Percentiles rank a stretch among this genome's conserved stretches.
These are phyloP conservation scores for Pontoporia blainvillei DNA, from an alignment of 2,113 vertebrate species.

Conservation along the genomic window DNA sequence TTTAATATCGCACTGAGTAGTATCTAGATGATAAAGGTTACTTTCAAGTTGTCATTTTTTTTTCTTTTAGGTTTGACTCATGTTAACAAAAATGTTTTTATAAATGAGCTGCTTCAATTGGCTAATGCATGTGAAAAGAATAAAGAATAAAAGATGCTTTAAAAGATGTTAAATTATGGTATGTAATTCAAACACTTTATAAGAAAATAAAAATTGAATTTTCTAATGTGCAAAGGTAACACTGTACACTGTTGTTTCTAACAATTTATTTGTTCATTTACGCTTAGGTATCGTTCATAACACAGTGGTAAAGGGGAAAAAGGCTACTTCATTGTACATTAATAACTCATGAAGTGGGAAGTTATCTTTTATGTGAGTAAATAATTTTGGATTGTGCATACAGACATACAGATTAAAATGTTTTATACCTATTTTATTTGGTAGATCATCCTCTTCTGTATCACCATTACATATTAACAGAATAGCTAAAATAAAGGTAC, in stretches of 20 bases:
- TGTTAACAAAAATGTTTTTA: not conserved
- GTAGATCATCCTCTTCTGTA: not conserved
- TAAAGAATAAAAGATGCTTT: constrained; percentile 11
- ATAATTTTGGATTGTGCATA: not conserved
- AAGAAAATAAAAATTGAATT: constrained; percentile 1
- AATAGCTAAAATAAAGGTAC: not conserved
- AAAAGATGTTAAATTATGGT: constrained; percentile 18
- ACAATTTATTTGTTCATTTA: not conserved
- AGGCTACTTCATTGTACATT: not conserved
- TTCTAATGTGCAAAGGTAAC: not conserved
- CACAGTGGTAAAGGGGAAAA: not conserved
- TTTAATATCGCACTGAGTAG: not conserved
- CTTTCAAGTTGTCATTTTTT: not conserved
- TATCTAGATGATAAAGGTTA: not conserved
- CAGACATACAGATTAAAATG: not conserved
- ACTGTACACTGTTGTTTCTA: not conserved
- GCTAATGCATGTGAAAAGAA: not conserved
- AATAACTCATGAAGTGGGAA: not conserved
- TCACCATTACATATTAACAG: not conserved
- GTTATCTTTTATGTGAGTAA: not conserved
- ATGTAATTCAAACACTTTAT: not conserved
- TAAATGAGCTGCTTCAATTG: not conserved
- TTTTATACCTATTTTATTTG: not conserved
- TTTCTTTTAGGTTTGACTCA: constrained; percentile 9
- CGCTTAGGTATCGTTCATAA: not conserved